phyloP scores from a whole-genome alignment of 2,113 vertebrate genomes.

The Lichenostomus cassidix region DNA sequence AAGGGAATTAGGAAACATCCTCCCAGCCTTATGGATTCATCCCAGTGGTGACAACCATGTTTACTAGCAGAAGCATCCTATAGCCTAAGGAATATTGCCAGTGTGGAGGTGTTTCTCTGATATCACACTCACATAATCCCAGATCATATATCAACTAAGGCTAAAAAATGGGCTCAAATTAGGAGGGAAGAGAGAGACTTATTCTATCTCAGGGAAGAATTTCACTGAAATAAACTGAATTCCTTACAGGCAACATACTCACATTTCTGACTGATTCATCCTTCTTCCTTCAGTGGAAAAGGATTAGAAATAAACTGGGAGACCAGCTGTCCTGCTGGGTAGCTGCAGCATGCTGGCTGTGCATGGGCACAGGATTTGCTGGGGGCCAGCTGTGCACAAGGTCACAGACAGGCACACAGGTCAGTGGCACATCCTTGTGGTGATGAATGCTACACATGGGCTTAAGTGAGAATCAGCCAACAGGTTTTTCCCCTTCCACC shows the following conservation, averaged over 20 bases:
- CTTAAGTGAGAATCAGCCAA: too few relatives aligned
- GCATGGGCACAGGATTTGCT: too few relatives aligned
- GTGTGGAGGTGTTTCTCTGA: not conserved
- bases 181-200: not conserved
- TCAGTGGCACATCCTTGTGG: too few relatives aligned
- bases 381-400: too few relatives aligned
- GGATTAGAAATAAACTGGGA: not conserved
- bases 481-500: too few relatives aligned
- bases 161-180: not conserved
- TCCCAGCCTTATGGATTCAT: not conserved
- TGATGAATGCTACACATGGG: too few relatives aligned
- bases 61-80: not conserved
- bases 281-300: not conserved
- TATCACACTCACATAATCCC: not conserved
- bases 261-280: not conserved
- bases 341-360: not conserved
- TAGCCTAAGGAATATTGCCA: not conserved
- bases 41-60: rapidly evolving
- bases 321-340: not conserved
- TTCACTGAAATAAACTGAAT: not conserved
- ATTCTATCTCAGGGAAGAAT: not conserved
- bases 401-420: too few relatives aligned
- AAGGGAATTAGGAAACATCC: not conserved
- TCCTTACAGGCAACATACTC: not conserved
- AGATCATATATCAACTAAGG: not conserved